These are phyloP conservation scores for Agraylea sexmaculata DNA, from an alignment of 1,140 invertebrate genomes.

Conservation along the genomic window DNA sequence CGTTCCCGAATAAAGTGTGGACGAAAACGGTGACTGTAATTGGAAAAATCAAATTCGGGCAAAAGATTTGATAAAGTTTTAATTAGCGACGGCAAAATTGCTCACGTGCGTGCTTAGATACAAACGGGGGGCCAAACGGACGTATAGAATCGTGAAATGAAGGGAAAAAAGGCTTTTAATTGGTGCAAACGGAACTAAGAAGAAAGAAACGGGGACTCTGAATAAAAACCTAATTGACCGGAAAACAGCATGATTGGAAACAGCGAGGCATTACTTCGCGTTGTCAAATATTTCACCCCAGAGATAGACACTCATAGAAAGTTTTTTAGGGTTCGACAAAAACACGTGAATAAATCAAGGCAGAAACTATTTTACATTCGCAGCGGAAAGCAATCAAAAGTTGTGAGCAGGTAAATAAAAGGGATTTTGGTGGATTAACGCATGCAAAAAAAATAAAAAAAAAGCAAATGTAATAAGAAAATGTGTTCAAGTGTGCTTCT, in stretches of 20 bases:
- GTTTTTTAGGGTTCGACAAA: conserved; percentile 9
- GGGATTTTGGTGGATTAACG: conserved; percentile 3
- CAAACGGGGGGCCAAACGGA: no score
- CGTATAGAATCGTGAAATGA: not conserved
- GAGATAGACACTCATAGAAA: not conserved
- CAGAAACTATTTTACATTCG: not conserved
- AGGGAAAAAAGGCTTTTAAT: conserved; percentile 8
- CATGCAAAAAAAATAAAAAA: conserved; percentile 3
- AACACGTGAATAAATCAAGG: conserved; percentile 1
- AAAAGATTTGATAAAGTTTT: no score
- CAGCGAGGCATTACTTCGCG: not conserved
- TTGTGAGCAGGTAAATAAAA: conserved; percentile 6
- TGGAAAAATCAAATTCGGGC: no score
- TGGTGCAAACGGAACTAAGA: no score
- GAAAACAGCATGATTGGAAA: conserved; percentile 18
- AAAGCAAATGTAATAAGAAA: conserved; percentile 4
- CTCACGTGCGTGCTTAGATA: no score
- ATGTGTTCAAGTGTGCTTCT: not conserved
- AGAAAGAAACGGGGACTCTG: conserved; percentile 6
- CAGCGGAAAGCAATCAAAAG: conserved; percentile 1
- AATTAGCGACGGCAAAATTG: no score
- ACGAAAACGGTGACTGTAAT: no score
- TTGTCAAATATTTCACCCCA: conserved; percentile 1
- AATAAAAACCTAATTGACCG: conserved; percentile 18
- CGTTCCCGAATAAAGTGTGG: no score